Base-by-base conservation (phyloP, 1,140 invertebrate genomes). In the Daktulosphaira vitifoliae region DNA sequence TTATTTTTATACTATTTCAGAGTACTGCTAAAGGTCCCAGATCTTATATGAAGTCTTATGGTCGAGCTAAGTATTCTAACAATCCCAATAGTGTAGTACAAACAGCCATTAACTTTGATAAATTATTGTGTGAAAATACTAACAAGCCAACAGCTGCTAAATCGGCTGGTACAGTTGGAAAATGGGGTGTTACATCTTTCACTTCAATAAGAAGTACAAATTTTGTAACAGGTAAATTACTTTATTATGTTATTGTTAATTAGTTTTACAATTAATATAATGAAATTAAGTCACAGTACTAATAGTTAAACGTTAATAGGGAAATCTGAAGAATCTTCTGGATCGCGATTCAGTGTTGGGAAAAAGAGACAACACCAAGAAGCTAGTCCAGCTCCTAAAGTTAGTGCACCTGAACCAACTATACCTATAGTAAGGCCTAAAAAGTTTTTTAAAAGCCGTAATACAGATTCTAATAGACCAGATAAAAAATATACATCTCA, bases 171-270 rank as follows among this genome's bases (percentile, higher is more conserved):
- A 90, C 88, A 38, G 85, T 93, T 67, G 90, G 90, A 70, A 90
- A 91, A 80, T 95, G 90, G 90, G 91, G 91, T 69, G 89, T 91
- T 74, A 92, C 90, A 68, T 91, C 89, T 48, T 94, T 92, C 76
- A 93, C 91, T 38, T 92, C 90, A 2, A 87, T 91, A 65, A 80
- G 91, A 71, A 90, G 86, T 71, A 80, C 82, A 65, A 82, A 78
- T 68, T 75, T 84, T 70, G 56, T 62, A 20, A 62, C 56, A 62
- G 56, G 56, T 62, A 62, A 59, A 42, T n/a, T 37, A 56, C 11
- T 33, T 33, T 33, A 11, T 33, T 33, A 5, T n/a, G n/a, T 53
- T 53, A 33, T 29, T 22, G 51, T 53, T 53, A 67, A 69, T 71
- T 52, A 68, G 67, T 65, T 25, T 65, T 65, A 26, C 9, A 33